Conservation (phyloP, 2,888 invertebrate genomes). For the Barypeithes pellucidus region DNA sequence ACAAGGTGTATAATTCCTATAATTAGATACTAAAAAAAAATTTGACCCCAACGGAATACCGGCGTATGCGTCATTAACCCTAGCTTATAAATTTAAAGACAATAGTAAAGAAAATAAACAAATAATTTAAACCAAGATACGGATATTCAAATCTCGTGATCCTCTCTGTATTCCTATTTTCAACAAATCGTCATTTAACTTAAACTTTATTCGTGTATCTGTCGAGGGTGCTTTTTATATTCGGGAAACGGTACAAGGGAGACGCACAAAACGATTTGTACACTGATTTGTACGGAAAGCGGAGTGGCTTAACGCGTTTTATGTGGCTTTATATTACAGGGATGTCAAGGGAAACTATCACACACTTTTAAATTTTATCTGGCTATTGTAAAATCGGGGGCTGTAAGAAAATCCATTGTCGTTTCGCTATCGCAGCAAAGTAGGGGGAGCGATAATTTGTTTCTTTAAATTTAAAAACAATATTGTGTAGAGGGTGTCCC, state of each 20-base stretch:
- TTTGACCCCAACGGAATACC: too few species aligned
- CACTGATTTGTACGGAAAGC: conserved; percentile 40
- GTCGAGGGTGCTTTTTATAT: conserved; percentile 49
- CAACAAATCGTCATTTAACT: conserved; percentile 13
- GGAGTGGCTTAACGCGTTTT: conserved; percentile 39
- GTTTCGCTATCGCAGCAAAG: background rate
- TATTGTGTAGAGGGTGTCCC: too few species aligned
- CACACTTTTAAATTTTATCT: background rate
- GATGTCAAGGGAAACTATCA: background rate
- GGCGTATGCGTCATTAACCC: too few species aligned
- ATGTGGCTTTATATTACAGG: conserved; percentile 20
- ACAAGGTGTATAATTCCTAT: too few species aligned
- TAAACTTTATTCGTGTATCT: conserved; percentile 42
- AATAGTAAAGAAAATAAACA: background rate
- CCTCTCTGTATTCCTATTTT: background rate
- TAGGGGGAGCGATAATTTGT: too few species aligned
- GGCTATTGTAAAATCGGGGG: background rate
- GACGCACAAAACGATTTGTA: conserved; percentile 38
- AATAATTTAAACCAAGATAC: background rate
- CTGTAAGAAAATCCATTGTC: background rate
- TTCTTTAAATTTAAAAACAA: too few species aligned
- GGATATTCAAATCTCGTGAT: background rate
- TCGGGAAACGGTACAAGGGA: conserved; percentile 45
- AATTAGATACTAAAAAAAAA: too few species aligned
- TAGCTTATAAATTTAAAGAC: too few species aligned